Evolutionary conservation across 2,797 vertebrate genomes (phyloP), one percentile per base, ranked within the genome.

Genomic region (Falco columbarius): DNA sequence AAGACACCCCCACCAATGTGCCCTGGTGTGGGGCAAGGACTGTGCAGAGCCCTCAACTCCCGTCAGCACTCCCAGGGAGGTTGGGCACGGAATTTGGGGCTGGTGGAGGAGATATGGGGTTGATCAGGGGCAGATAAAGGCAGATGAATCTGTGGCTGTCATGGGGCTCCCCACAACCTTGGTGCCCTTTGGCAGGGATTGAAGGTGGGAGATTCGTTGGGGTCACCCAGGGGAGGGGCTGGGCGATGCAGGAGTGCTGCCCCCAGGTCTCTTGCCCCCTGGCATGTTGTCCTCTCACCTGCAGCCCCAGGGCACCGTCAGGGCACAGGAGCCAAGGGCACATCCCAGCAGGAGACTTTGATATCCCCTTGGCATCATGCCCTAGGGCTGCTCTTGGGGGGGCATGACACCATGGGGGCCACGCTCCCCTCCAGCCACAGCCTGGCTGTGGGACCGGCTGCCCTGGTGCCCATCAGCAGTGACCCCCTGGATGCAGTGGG

Each of bases 401-500:
- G 2, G 32, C 11, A 23, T 1, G 1, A 4, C 44, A 23, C 40
- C 22, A 19, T 14, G 1, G 1, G 56, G 68, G 14, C 7, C 54
- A 42, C 23, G 1, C 10, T 65, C 11, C n/a, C 32, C 49, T 72
- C 19, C 5, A 11, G 14, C 17, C 58, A 30, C 6, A 30, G 24
- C 65, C 65, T 58, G 1, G 26, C 30, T 40, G 29, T 40, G 36
- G 70, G 34, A 40, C 49, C 2, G 0, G 17, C 14, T 47, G 23
- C 49, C 19, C 34, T 13, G 1, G 23, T 23, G 16, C 44, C 42
- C 30, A 4, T 10, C 44, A 9, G n/a, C 19, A 32, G 51, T 2
- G 13, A 34, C 19, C 14, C 32, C 4, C 3, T 4, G 54, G 0
- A 0, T n/a, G 83, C 44, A 18, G 42, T 6, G 7, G 51, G 40